A percentile compares a stretch with the other conserved stretches of the same genome.
phyloP scores from a whole-genome alignment of 2,888 invertebrate species.

The Acrobasis consociella region DNA sequence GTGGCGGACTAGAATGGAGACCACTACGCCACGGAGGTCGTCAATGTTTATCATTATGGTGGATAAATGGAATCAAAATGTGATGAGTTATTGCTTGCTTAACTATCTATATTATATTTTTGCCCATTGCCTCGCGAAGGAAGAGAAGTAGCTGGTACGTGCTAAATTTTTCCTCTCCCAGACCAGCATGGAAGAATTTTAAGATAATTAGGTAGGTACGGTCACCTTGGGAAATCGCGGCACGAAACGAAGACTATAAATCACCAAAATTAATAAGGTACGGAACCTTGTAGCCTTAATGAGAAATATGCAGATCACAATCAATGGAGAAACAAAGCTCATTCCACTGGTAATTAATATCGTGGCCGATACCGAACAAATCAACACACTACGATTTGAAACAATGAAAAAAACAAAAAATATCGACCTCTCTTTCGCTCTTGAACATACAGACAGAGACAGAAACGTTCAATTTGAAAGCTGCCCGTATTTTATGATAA shows the following conservation, averaged over 20 bases:
- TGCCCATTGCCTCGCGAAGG: too few species aligned
- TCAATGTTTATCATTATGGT: too few species aligned
- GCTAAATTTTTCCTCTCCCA: background rate
- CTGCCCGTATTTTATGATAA: conserved; percentile 73
- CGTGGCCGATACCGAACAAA: conserved; percentile 70
- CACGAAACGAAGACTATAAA: conserved; percentile 20
- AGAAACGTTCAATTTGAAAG: conserved; percentile 57
- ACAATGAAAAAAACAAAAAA: conserved; percentile 52
- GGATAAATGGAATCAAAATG: too few species aligned
- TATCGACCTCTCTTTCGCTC: conserved; percentile 43
- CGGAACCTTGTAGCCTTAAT: conserved; percentile 41
- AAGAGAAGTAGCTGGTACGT: too few species aligned
- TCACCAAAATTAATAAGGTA: conserved; percentile 27
- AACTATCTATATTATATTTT: too few species aligned
- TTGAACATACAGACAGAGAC: conserved; percentile 44
- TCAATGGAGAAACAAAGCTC: conserved; percentile 65
- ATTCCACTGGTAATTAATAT: conserved; percentile 74
- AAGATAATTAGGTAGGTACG: conserved; percentile 14
- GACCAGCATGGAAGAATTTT: background rate
- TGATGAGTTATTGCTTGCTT: too few species aligned
- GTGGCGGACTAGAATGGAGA: too few species aligned
- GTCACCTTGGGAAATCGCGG: conserved; percentile 21
- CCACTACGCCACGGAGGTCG: too few species aligned
- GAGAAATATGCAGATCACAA: conserved; percentile 51
- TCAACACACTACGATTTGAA: conserved; percentile 64